Percentiles rank a stretch among this genome's conserved stretches.
phyloP scores from a whole-genome alignment of 2,888 invertebrate species.

The Neoascia interrupta region DNA sequence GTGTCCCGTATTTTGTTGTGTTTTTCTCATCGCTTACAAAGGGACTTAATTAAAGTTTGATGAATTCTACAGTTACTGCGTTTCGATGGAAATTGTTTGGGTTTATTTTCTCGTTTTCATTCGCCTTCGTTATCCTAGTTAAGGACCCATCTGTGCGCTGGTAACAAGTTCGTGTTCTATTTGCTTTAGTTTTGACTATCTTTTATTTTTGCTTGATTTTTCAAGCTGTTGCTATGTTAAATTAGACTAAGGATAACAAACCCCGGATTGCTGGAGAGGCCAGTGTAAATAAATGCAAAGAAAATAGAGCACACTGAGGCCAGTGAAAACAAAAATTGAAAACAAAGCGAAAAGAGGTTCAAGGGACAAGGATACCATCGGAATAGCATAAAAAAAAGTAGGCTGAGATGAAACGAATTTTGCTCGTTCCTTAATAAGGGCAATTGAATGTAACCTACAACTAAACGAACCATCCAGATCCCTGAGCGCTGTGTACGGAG shows the following conservation, averaged over 20 bases:
- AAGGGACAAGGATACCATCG: not conserved
- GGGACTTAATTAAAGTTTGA: constrained; percentile 54
- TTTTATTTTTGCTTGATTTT: too few relatives aligned
- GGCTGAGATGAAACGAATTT: not conserved
- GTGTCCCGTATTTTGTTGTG: too few relatives aligned
- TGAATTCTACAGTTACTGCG: constrained; percentile 49
- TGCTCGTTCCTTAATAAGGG: not conserved
- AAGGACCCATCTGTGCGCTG: too few relatives aligned
- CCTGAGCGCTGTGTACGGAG: too few relatives aligned
- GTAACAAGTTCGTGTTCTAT: too few relatives aligned
- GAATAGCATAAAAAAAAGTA: not conserved
- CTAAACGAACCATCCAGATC: not conserved
- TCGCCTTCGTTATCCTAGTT: not conserved
- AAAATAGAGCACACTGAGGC: constrained; percentile 15
- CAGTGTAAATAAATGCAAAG: constrained; percentile 41
- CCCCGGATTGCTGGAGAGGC: too few relatives aligned
- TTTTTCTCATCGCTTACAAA: constrained; percentile 8
- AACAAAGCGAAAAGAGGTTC: constrained; percentile 30
- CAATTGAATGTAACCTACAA: not conserved
- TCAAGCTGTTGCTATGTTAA: too few relatives aligned
- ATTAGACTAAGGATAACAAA: not conserved
- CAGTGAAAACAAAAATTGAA: constrained; percentile 45
- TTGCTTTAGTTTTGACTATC: too few relatives aligned
- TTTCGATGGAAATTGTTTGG: constrained; percentile 37
- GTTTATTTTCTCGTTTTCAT: constrained; percentile 6